A percentile compares a stretch with the other conserved stretches of the same genome.
Conservation (phyloP, 2,113 vertebrate genomes). For the Mormoops blainvillei region DNA sequence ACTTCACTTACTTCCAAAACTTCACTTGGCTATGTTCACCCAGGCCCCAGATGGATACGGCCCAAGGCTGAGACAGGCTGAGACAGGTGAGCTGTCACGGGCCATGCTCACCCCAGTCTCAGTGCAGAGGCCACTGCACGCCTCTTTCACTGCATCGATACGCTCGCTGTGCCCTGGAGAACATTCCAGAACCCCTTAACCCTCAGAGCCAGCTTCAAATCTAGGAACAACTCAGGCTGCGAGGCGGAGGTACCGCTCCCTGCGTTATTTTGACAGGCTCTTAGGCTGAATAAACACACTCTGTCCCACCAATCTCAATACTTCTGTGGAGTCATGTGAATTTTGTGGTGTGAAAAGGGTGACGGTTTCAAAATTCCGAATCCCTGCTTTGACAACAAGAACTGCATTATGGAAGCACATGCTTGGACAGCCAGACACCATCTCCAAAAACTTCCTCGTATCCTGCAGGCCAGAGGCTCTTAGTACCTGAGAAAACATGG, state of each 20-base stretch:
- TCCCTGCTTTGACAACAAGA: not conserved
- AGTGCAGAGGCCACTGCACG: not conserved
- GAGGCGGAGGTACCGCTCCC: not conserved
- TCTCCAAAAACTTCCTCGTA: not conserved
- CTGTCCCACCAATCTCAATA: not conserved
- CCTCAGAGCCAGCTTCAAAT: not conserved
- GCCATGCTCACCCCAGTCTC: not conserved
- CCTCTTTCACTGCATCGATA: not conserved
- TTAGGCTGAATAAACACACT: not conserved
- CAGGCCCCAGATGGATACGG: not conserved
- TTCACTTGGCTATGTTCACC: not conserved
- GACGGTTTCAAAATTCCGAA: not conserved
- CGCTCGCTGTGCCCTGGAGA: not conserved
- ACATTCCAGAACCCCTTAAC: not conserved
- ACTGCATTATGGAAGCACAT: not conserved
- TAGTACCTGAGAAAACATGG: not conserved
- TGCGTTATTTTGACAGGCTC: not conserved
- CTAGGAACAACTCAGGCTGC: not conserved
- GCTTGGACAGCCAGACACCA: fast-evolving
- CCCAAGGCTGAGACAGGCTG: not conserved
- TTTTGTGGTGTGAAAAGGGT: not conserved
- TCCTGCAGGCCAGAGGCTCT: not conserved
- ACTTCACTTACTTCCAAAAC: not conserved
- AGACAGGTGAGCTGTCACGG: not conserved
- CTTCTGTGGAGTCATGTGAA: not conserved